These are phyloP conservation scores for Botia kubotai DNA, from an alignment of 2,797 vertebrate genomes.

Conservation along the genomic window DNA sequence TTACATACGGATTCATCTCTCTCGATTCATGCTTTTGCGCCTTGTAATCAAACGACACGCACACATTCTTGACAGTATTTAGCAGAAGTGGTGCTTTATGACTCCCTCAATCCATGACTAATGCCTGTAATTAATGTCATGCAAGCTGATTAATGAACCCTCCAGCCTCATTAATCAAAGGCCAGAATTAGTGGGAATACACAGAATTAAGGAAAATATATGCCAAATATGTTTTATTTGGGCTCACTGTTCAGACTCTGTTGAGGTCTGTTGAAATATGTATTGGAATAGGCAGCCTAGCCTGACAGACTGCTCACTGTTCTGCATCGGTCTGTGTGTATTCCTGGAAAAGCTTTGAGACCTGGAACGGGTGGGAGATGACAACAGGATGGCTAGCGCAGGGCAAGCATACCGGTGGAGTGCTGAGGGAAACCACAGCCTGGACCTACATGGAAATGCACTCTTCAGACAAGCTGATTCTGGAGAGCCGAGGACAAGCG, in stretches of 20 bases:
- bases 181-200: slow-evolving; percentile 5
- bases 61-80: slow-evolving; percentile 3
- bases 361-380: neutral
- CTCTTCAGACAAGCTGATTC: slow-evolving; percentile 58
- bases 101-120: slow-evolving; percentile 20
- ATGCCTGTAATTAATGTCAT: slow-evolving; percentile 34
- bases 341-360: slow-evolving; percentile 28
- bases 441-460: slow-evolving; percentile 59
- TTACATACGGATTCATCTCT: slow-evolving; percentile 13
- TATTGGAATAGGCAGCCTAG: slow-evolving; percentile 36
- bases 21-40: neutral
- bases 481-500: slow-evolving; percentile 50
- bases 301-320: slow-evolving; percentile 25
- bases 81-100: slow-evolving; percentile 32
- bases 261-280: slow-evolving; percentile 43
- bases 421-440: slow-evolving; percentile 42
- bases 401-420: slow-evolving; percentile 20
- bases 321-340: slow-evolving; percentile 23
- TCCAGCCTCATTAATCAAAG: slow-evolving; percentile 6
- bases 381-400: neutral
- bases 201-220: neutral
- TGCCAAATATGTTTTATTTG: neutral
- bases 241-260: slow-evolving; percentile 15
- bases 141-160: slow-evolving; percentile 15
- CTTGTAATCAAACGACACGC: slow-evolving; percentile 24